Conservation (phyloP, 2,888 invertebrate species). For the Caenorhabditis uteleia region DNA sequence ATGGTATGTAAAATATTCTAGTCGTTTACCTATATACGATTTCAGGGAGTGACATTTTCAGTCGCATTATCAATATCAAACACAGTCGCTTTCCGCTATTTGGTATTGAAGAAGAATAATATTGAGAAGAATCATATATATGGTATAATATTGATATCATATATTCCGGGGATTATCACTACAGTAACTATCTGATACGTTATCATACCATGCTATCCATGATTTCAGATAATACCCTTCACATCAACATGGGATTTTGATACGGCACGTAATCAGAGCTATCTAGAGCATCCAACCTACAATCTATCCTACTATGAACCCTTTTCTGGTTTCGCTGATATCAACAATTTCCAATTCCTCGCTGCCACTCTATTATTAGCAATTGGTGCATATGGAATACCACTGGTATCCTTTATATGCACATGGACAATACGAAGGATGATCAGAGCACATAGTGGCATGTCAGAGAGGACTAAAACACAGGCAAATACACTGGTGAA, state of each 20-base stretch:
- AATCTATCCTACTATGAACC: conserved; percentile 21
- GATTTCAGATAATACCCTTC: conserved; percentile 33
- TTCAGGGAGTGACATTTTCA: conserved; percentile 26
- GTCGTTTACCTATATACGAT: background rate
- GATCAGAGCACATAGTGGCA: conserved; percentile 25
- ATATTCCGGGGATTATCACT: conserved; percentile 15
- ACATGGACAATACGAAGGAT: conserved; percentile 29
- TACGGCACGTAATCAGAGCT: conserved; percentile 16
- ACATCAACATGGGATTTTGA: conserved; percentile 31
- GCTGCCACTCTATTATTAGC: conserved; percentile 24
- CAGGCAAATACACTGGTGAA: conserved; percentile 31
- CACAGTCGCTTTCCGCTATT: conserved; percentile 28
- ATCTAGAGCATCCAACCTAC: conserved; percentile 30
- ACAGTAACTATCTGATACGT: conserved; percentile 1
- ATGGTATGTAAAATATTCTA: conserved; percentile 5
- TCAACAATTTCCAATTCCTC: conserved; percentile 23
- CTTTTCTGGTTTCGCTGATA: conserved; percentile 24
- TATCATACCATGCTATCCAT: background rate
- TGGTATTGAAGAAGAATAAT: conserved; percentile 17
- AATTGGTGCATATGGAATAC: conserved; percentile 33
- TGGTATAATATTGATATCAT: conserved; percentile 12
- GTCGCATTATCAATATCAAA: conserved; percentile 32
- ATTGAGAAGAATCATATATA: conserved; percentile 9
- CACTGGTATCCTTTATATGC: conserved; percentile 14
- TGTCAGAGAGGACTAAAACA: conserved; percentile 32